Evolutionary conservation across 2,888 invertebrate species (phyloP).

Genomic region (Exephanes ischioxanthus): DNA sequence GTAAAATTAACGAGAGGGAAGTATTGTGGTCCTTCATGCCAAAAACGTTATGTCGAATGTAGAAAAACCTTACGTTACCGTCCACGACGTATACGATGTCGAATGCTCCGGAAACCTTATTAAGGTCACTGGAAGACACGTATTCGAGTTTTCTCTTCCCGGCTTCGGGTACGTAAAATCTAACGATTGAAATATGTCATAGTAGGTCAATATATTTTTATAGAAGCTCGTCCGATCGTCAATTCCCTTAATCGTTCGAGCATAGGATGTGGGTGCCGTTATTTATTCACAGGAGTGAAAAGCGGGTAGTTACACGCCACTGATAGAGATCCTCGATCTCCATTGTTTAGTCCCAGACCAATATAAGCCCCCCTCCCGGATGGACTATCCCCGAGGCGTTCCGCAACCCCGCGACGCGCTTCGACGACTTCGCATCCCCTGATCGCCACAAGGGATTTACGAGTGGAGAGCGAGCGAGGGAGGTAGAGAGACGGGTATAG

Average conservation of each 20-base stretch:
- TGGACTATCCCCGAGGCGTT: conserved; percentile 31
- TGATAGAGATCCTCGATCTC: conserved; percentile 55
- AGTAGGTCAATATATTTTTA: neutral
- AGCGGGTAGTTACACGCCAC: conserved; percentile 19
- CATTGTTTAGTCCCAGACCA: conserved; percentile 65
- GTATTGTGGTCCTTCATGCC: too few relatives aligned
- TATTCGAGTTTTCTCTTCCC: neutral
- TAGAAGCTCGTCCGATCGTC: neutral
- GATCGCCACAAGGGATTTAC: conserved; percentile 68
- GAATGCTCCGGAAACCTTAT: conserved; percentile 38
- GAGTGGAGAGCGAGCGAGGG: conserved; percentile 53
- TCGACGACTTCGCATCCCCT: conserved; percentile 42
- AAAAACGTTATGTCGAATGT: too few relatives aligned
- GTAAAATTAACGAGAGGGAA: too few relatives aligned
- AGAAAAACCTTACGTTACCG: too few relatives aligned
- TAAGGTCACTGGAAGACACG: conserved; percentile 20
- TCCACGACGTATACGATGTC: neutral
- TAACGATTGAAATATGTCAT: neutral
- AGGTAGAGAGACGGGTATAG: conserved; percentile 1
- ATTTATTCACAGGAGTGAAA: conserved; percentile 70
- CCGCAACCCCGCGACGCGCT: conserved; percentile 25
- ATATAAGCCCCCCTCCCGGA: conserved; percentile 36
- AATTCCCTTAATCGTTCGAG: conserved; percentile 35
- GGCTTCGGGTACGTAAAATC: neutral
- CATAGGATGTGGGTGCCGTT: conserved; percentile 74